phyloP scores from a whole-genome alignment of 2,888 invertebrate species.

The Melitaea athalia region DNA sequence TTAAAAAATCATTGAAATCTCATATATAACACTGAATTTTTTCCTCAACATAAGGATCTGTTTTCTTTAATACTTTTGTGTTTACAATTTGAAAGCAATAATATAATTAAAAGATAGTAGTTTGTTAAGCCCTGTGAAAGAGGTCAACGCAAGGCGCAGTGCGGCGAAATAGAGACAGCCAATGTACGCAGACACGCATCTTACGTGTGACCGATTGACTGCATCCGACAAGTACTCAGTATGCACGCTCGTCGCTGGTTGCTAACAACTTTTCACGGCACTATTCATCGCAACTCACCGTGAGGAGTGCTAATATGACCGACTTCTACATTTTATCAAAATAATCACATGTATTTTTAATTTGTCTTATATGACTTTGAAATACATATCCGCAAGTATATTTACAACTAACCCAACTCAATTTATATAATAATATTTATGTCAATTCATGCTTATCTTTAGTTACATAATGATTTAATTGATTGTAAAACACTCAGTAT shows the following conservation, averaged over 20 bases:
- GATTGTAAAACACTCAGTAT: slow-evolving; percentile 11
- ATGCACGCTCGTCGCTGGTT: slow-evolving; percentile 7
- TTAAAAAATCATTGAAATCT: neutral
- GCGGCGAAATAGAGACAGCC: slow-evolving; percentile 26
- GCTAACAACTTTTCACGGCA: slow-evolving; percentile 20
- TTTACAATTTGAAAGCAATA: neutral
- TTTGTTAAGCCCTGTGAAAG: slow-evolving; percentile 22
- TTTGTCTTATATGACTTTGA: neutral
- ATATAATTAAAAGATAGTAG: slow-evolving; percentile 7
- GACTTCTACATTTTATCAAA: neutral
- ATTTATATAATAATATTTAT: slow-evolving; percentile 12
- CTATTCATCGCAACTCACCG: slow-evolving; percentile 20
- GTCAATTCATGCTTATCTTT: slow-evolving; percentile 7
- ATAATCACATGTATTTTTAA: too few relatives aligned
- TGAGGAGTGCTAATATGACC: neutral
- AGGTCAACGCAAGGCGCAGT: slow-evolving; percentile 26
- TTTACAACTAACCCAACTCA: slow-evolving; percentile 10
- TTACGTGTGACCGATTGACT: slow-evolving; percentile 57
- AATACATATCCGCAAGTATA: neutral
- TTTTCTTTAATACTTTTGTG: neutral
- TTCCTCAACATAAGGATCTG: neutral
- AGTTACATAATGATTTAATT: neutral
- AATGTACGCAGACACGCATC: slow-evolving; percentile 68
- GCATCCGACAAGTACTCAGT: slow-evolving; percentile 28
- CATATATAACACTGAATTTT: neutral